Evolutionary conservation across 2,888 invertebrate genomes (phyloP), one percentile per base, ranked within the genome.

Genomic region (Lasioglossum marginatum): DNA sequence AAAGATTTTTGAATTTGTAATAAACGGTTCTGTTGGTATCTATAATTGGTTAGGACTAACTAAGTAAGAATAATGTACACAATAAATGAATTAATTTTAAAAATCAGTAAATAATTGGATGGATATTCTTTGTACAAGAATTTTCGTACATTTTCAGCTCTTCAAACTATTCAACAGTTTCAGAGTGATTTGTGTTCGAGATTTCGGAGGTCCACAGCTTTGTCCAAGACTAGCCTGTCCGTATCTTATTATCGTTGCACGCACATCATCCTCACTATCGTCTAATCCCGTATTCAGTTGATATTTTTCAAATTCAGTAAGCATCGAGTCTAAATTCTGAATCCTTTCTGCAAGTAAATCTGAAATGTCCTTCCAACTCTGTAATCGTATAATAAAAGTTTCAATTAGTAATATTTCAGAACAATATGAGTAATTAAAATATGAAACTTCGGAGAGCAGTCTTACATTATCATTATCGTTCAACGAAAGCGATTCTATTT

Each of bases 151-250:
- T 81, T 92, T 93, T 95, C 94, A 95, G 92, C 95, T 95, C 79
- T 93, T 93, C 87, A 95, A 91, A 88, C 90, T 92, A 72, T 91
- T 93, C 27, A 95, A 78, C 34, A 95, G 91, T 92, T 94, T 94
- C 60, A 93, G 85, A 48, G 94, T 94, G 70, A 91, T 88, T 81
- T 92, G 91, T 73, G 92, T 90, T 37, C 95, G 94, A 71, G 92
- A 93, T 86, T 92, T 95, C 19, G 95, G 82, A 45, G 92, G 92
- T 89, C 92, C 92, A 89, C 94, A 94, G 87, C 94, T 94, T 83
- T 93, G 93, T 52, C 87, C 88, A 8, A 95, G 91, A 86, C 95
- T 95, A 74, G 92, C 92, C 85, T 94, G 93, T 45, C 92, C 93
- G 8, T 92, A 91, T 85, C 94, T 93, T 34, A 90, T 85, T 43